A percentile compares a stretch with the other conserved stretches of the same genome.
phyloP scores from a whole-genome alignment of 2,888 invertebrate species.

The Thymelicus lineola region DNA sequence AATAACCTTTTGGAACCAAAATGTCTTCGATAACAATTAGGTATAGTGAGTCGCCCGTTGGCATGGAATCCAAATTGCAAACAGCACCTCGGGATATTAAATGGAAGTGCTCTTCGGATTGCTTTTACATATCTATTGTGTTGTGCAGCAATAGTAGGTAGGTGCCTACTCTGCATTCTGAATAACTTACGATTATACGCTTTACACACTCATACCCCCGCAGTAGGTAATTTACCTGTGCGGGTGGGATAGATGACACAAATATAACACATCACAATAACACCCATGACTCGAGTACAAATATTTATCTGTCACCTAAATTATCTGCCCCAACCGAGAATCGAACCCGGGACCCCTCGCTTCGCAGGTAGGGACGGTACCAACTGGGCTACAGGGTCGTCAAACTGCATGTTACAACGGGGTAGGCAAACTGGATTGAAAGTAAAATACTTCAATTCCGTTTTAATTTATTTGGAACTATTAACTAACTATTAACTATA shows the following conservation, averaged over 20 bases:
- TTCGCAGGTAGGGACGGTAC: no score
- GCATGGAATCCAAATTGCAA: conserved; percentile 25
- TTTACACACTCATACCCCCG: background rate
- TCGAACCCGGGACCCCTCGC: no score
- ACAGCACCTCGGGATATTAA: conserved; percentile 10
- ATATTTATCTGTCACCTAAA: no score
- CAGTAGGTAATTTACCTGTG: no score
- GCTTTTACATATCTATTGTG: conserved; percentile 24
- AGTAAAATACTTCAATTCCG: no score
- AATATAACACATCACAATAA: no score
- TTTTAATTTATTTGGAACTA: no score
- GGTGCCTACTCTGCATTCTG: background rate
- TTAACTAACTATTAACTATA: no score
- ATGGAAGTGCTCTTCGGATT: conserved; percentile 19
- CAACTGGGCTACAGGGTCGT: no score
- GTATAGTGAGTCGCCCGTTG: conserved; percentile 3
- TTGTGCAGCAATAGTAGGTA: conserved; percentile 1
- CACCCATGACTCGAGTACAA: no score
- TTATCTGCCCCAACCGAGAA: no score
- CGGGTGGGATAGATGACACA: no score
- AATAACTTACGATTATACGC: background rate
- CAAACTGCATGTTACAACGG: background rate
- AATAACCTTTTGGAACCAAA: background rate
- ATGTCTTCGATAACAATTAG: conserved; percentile 22
- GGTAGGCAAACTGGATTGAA: background rate